Percentiles rank a stretch among this genome's conserved stretches.
phyloP scores from a whole-genome alignment of 1,140 invertebrate genomes.

The Proctacanthus coquilletti region DNA sequence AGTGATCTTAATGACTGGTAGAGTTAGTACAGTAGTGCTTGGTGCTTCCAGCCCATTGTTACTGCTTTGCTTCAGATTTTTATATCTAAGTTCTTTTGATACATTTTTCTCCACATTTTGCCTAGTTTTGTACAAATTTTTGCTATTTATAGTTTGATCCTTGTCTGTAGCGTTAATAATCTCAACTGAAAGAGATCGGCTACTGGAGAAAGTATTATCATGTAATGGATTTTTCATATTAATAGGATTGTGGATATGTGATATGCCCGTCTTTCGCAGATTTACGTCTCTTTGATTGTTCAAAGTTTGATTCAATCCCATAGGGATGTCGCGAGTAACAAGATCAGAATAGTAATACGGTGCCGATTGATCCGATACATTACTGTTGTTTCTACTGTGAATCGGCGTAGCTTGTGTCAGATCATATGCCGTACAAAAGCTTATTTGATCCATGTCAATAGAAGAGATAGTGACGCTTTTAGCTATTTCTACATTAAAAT shows the following conservation, averaged over 20 bases:
- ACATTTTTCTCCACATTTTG: slow-evolving; percentile 19
- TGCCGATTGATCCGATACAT: slow-evolving; percentile 41
- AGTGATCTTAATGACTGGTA: too few species aligned
- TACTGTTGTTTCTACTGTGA: slow-evolving; percentile 28
- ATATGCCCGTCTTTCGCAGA: slow-evolving; percentile 47
- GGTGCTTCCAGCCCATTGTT: too few species aligned
- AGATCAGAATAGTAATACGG: slow-evolving; percentile 81
- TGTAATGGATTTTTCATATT: too few species aligned
- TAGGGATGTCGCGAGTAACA: slow-evolving; percentile 20
- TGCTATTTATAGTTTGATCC: slow-evolving; percentile 51
- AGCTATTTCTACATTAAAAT: not conserved
- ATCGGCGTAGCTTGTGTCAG: slow-evolving; percentile 12
- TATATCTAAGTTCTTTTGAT: not conserved
- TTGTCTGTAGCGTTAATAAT: slow-evolving; percentile 49
- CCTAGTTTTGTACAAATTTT: slow-evolving; percentile 60
- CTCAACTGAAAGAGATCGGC: slow-evolving; percentile 47
- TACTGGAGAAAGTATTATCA: too few species aligned
- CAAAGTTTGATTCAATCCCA: slow-evolving; percentile 14
- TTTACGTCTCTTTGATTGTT: slow-evolving; percentile 49
- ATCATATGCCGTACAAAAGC: slow-evolving; percentile 3
- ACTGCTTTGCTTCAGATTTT: too few species aligned
- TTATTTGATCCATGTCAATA: not conserved
- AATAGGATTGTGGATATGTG: slow-evolving; percentile 65
- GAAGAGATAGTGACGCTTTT: slow-evolving; percentile 1
- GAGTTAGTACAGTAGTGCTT: too few species aligned